Conservation (phyloP, 2,113 vertebrate genomes). For the Talpa occidentalis region DNA sequence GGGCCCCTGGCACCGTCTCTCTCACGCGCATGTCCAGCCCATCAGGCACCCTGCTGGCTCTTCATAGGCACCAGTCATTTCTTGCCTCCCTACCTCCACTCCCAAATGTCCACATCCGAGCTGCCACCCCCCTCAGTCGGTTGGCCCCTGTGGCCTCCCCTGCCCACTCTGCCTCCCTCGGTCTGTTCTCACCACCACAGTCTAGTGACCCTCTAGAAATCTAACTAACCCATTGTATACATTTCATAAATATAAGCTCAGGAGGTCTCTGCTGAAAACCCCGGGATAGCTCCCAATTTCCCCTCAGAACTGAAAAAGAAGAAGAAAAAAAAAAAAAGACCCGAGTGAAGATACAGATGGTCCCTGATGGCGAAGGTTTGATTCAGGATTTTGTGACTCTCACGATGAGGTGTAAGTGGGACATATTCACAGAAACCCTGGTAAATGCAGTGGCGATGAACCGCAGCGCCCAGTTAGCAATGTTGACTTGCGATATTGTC, state of each 20-base stretch:
- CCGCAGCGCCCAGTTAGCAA: no score
- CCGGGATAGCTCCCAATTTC: not conserved
- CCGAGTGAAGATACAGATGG: no score
- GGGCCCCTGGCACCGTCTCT: not conserved
- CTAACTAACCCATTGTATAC: no score
- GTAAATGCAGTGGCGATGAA: no score
- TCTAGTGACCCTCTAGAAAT: no score
- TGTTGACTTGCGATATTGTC: no score
- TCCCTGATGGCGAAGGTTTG: no score
- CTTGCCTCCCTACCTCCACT: fast-evolving
- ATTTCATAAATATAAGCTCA: not conserved
- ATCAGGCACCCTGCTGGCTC: fast-evolving
- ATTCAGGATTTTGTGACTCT: no score
- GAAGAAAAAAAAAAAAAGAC: no score
- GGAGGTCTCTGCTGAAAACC: not conserved
- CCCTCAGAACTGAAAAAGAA: not conserved
- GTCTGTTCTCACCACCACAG: not conserved
- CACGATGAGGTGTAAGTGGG: no score
- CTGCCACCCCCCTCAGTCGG: fast-evolving
- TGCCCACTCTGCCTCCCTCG: not conserved
- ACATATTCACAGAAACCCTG: no score
- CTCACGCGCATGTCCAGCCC: no score
- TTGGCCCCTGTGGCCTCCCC: not conserved
- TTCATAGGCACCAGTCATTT: not conserved
- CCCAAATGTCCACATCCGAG: fast-evolving